A percentile compares a stretch with the other conserved stretches of the same genome.
phyloP scores from a whole-genome alignment of 1,140 invertebrate species.

The Mycetomoellerius zeteki region DNA sequence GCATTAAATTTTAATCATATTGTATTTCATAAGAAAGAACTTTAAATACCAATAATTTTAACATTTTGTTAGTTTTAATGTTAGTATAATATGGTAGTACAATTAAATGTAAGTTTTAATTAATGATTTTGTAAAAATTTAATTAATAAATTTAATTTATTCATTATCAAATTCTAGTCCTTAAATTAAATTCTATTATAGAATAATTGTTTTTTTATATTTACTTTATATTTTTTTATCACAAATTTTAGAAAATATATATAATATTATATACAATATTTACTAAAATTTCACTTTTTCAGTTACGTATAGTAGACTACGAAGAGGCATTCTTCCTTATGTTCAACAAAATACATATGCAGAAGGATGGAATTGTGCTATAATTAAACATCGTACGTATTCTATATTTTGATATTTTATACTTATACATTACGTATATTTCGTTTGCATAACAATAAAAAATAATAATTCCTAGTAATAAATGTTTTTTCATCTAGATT shows the following conservation, averaged over 20 bases:
- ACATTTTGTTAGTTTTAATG: not conserved
- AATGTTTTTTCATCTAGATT: constrained; percentile 12
- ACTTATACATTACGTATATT: not conserved
- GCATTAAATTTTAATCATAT: not conserved
- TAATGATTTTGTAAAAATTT: not conserved
- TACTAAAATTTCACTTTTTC: not conserved
- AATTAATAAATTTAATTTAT: too few species aligned
- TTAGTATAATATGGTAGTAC: too few species aligned
- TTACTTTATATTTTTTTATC: too few species aligned
- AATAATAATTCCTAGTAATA: not conserved
- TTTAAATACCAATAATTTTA: not conserved
- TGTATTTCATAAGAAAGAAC: not conserved
- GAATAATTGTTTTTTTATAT: too few species aligned
- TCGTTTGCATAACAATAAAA: not conserved
- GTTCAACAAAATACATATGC: not conserved
- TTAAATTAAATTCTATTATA: too few species aligned
- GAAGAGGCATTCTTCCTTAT: constrained; percentile 13
- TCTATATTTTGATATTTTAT: not conserved
- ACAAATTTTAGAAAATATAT: too few species aligned
- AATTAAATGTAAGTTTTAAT: too few species aligned
- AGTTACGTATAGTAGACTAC: not conserved
- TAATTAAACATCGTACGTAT: constrained; percentile 17
- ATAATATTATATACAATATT: not conserved
- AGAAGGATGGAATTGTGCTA: constrained; percentile 10
- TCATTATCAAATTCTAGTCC: too few species aligned